Conservation (phyloP, 1,140 invertebrate genomes). For the Drosophila pseudoobscura region DNA sequence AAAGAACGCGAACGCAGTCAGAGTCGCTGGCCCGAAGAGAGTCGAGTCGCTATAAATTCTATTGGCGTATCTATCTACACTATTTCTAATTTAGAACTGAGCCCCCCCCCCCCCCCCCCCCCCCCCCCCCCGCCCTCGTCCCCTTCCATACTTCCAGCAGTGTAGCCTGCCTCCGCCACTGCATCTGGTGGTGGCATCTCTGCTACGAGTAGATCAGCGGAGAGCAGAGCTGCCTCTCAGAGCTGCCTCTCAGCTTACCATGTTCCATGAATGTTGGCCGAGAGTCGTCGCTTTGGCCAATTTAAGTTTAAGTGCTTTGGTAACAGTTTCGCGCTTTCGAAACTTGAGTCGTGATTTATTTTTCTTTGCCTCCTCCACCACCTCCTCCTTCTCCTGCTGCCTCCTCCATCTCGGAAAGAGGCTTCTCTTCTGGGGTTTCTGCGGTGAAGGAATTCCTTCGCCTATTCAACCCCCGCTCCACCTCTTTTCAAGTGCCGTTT, state of each 20-base stretch:
- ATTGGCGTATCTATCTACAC: constrained; percentile 82
- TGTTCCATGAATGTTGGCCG: constrained; percentile 18
- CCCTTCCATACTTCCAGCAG: no score
- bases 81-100: constrained; percentile 76
- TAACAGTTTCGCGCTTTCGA: constrained; percentile 82
- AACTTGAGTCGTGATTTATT: constrained; percentile 81
- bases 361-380: constrained; percentile 30
- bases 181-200: constrained; percentile 11
- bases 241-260: constrained; percentile 29
- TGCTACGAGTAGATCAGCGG: constrained; percentile 24
- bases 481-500: constrained; percentile 68
- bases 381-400: background rate
- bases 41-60: constrained; percentile 74
- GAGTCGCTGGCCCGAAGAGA: constrained; percentile 7
- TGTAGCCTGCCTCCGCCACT: background rate
- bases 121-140: constrained; percentile 13
- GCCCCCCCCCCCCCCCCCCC: constrained; percentile 20
- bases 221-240: background rate
- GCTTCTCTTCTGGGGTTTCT: constrained; percentile 30
- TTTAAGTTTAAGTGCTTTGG: constrained; percentile 82
- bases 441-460: constrained; percentile 30
- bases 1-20: background rate
- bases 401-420: constrained; percentile 1
- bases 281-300: constrained; percentile 66
- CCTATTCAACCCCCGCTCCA: background rate